Base-by-base conservation (phyloP, 2,797 vertebrate species). In the Sylvia borin region DNA sequence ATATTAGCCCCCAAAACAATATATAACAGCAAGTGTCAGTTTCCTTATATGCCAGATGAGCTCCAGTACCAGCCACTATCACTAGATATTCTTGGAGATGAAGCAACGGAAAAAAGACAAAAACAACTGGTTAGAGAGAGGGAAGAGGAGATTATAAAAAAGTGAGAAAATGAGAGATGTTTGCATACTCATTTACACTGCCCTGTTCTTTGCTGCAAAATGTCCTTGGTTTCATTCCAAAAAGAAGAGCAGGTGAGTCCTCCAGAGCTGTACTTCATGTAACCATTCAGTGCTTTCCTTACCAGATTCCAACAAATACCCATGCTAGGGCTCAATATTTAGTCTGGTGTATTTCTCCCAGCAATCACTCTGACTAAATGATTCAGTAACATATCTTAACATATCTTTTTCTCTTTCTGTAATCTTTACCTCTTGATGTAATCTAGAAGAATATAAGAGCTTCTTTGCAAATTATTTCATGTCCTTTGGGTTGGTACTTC, bases 31-130 rank as follows among this genome's bases (percentile, higher is more conserved):
- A 88, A 79, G 53, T 50, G 42, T 38, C 68, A 42, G 25, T 38
- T 85, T 82, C 81, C 53, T 83, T 17, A n/a, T 47, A 58, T 20
- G 78, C 19, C 64, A 71, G 60, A 42, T n/a, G 18, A 91, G 34
- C 66, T 93, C 50, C 82, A 58, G 51, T 31, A 80, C 22, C 66
- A 80, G 61, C 22, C 66, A 85, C 57, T 83, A 88, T 36, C 68
- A 88, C 47, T 71, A 85, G 65, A 71, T 54, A 77, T n/a, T 74
- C 72, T 40, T 68, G 34, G 47, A 92, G 58, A 91, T 40, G 62
- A 91, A 92, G 58, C 32, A 88, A 83, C 18, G 53, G 53, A 80
- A 88, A 82, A 89, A 79, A 94, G 53, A 80, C 32, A 80, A 54
- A 77, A 90, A 68, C 53, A 85, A 48, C 25, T 70, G 32, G 53